phyloP scores from a whole-genome alignment of 2,888 invertebrate species.

The Agriopis aurantiaria region DNA sequence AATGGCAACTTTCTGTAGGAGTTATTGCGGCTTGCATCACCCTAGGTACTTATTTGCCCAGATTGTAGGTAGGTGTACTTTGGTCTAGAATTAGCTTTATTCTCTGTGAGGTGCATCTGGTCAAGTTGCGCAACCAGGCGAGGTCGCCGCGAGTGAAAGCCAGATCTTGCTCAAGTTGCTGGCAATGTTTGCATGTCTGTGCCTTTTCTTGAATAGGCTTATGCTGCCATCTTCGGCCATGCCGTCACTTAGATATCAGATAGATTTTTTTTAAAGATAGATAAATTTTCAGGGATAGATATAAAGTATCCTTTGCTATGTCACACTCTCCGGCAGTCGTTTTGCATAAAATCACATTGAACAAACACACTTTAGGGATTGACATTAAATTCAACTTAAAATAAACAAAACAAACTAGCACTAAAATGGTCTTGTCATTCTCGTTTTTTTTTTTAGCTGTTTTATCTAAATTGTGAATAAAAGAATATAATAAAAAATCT shows the following conservation, averaged over 20 bases:
- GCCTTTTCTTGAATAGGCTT: not conserved
- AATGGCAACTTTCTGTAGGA: not conserved
- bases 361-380: too few relatives aligned
- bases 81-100: not conserved
- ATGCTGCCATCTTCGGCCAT: not conserved
- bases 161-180: conserved; percentile 9
- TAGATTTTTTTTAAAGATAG: not conserved
- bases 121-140: not conserved
- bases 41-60: not conserved
- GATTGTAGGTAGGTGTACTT: not conserved
- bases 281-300: not conserved
- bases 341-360: too few relatives aligned
- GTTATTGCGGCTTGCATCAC: not conserved
- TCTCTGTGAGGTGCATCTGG: not conserved
- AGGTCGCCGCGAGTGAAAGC: conserved; percentile 18
- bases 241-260: not conserved
- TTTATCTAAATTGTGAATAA: too few relatives aligned
- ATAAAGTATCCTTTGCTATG: not conserved
- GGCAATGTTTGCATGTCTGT: not conserved
- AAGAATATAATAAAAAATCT: too few relatives aligned
- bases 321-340: too few relatives aligned
- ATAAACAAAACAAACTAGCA: too few relatives aligned
- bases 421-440: too few relatives aligned
- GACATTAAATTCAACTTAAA: too few relatives aligned
- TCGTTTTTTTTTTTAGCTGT: too few relatives aligned